Conservation (phyloP, 2,888 invertebrate species). For the Ennomos erosarius region DNA sequence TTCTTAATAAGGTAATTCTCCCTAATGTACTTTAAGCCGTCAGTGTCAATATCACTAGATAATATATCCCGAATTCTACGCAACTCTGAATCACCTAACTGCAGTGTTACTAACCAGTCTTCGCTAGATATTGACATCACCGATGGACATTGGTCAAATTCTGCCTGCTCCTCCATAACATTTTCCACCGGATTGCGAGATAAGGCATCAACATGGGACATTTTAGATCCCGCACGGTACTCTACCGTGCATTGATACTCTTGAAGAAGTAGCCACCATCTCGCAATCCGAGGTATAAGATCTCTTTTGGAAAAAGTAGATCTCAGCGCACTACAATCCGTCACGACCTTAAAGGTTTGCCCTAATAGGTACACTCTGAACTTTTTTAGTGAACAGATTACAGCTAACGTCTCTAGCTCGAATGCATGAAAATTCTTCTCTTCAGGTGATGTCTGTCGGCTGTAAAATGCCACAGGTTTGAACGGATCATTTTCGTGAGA, state of each 20-base stretch:
- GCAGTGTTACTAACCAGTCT: constrained; percentile 2
- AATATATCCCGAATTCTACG: background rate
- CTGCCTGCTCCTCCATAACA: background rate
- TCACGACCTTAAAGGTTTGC: background rate
- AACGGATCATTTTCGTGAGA: no score
- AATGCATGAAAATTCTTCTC: constrained; percentile 1
- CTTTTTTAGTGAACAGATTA: background rate
- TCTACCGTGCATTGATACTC: constrained; percentile 4
- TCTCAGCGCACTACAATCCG: constrained; percentile 9
- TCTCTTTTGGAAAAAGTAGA: constrained; percentile 3
- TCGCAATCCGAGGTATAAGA: constrained; percentile 8
- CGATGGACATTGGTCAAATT: background rate
- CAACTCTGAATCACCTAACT: background rate
- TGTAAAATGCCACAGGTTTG: background rate
- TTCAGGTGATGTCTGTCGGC: background rate
- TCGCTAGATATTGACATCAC: background rate
- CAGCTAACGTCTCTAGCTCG: constrained; percentile 4
- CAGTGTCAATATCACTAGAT: background rate
- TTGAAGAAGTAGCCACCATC: constrained; percentile 9
- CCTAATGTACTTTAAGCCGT: background rate
- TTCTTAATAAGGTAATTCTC: constrained; percentile 1
- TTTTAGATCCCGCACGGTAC: background rate
- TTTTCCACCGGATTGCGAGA: background rate
- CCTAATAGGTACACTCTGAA: background rate
- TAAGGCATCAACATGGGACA: constrained; percentile 7